phyloP scores from a whole-genome alignment of 37 sponge, comb jelly and placozoan species.

The Agelas oroides region DNA sequence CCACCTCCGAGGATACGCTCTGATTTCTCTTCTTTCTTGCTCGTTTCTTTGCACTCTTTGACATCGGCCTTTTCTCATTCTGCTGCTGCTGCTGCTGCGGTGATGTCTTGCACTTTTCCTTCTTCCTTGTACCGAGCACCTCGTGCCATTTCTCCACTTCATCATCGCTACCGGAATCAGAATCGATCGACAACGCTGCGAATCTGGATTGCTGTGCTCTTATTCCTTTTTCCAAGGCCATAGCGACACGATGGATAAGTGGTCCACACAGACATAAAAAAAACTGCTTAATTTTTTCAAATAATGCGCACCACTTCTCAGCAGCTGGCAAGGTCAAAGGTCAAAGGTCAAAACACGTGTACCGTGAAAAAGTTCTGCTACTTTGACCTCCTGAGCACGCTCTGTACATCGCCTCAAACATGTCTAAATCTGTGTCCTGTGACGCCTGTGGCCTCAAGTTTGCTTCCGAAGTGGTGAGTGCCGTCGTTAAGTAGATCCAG shows the following conservation, averaged over 20 bases:
- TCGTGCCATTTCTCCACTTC: conserved; percentile 19
- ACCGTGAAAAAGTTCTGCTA: too few relatives aligned
- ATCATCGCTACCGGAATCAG: conserved; percentile 9
- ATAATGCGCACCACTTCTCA: too few relatives aligned
- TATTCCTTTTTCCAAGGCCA: too few relatives aligned
- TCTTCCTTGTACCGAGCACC: background rate
- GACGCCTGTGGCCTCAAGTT: background rate
- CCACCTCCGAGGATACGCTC: background rate
- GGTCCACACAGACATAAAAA: too few relatives aligned
- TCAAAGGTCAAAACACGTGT: too few relatives aligned
- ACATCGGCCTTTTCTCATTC: conserved; percentile 4
- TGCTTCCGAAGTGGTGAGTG: background rate
- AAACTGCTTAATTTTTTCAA: too few relatives aligned
- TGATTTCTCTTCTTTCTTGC: conserved; percentile 56
- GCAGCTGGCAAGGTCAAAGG: too few relatives aligned
- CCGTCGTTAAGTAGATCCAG: background rate
- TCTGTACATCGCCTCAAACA: too few relatives aligned
- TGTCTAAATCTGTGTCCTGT: background rate
- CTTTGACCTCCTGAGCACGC: too few relatives aligned
- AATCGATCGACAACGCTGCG: conserved; percentile 25
- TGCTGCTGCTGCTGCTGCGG: background rate
- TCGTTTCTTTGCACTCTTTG: conserved; percentile 61
- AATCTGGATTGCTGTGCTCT: conserved; percentile 11
- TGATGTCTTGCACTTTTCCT: background rate
- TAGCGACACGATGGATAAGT: too few relatives aligned